These are phyloP conservation scores for Rattus norvegicus DNA, from an alignment of 2,113 vertebrate genomes.

Conservation along the genomic window DNA sequence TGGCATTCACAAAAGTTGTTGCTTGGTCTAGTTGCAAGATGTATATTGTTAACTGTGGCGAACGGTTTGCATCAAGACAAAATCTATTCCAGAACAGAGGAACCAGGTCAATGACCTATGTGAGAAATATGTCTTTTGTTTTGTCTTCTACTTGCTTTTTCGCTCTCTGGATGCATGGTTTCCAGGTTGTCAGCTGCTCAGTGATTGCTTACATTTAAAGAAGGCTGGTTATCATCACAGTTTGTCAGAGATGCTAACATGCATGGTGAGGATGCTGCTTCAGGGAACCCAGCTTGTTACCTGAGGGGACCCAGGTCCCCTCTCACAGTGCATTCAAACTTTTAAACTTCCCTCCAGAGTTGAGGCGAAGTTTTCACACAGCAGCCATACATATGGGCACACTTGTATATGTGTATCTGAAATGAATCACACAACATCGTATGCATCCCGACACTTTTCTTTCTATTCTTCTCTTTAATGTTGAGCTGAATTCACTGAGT, in stretches of 20 bases:
- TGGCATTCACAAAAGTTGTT: background rate
- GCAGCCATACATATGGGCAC: background rate
- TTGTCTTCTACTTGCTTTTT: background rate
- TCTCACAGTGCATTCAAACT: background rate
- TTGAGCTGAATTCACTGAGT: slow-evolving; percentile 23
- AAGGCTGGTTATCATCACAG: background rate
- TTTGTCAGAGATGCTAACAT: background rate
- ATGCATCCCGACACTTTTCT: background rate
- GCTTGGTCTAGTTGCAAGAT: background rate
- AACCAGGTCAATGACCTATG: slow-evolving; percentile 1
- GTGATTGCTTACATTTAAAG: background rate
- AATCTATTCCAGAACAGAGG: slow-evolving; percentile 46
- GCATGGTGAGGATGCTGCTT: background rate
- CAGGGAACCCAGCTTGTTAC: background rate
- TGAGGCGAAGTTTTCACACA: background rate
- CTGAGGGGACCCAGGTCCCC: background rate
- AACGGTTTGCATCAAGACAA: slow-evolving; percentile 23
- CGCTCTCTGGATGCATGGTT: background rate
- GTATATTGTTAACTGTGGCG: slow-evolving; percentile 8
- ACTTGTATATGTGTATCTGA: background rate
- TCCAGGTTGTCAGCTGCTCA: background rate
- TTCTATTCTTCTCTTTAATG: background rate
- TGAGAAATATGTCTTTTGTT: background rate
- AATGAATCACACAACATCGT: background rate
- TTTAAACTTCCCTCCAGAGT: background rate